Evolutionary conservation across 2,113 vertebrate species (phyloP).

Genomic region (rabbit (Oryctolagus cuniculus)): mOryCun1.1 NC_091440.1:80744001-80744500

Average conservation of each 20-base stretch:
- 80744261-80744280: slow-evolving; percentile 41
- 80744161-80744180: neutral
- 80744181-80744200: neutral
- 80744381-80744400: neutral
- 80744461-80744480: neutral
- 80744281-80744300: neutral
- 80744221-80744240: neutral
- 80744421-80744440: neutral
- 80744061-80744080: neutral
- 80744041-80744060: neutral
- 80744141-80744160: neutral
- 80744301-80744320: slow-evolving; percentile 30
- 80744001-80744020: neutral
- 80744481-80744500: neutral
- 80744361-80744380: neutral
- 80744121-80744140: neutral
- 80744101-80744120: neutral
- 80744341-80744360: neutral
- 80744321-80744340: neutral
- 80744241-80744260: neutral
- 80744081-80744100: neutral
- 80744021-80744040: neutral
- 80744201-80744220: neutral
- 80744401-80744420: slow-evolving; percentile 3
- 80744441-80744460: neutral